Base-by-base conservation (phyloP, 2,113 vertebrate species). In the Xiphophorus maculatus region DNA sequence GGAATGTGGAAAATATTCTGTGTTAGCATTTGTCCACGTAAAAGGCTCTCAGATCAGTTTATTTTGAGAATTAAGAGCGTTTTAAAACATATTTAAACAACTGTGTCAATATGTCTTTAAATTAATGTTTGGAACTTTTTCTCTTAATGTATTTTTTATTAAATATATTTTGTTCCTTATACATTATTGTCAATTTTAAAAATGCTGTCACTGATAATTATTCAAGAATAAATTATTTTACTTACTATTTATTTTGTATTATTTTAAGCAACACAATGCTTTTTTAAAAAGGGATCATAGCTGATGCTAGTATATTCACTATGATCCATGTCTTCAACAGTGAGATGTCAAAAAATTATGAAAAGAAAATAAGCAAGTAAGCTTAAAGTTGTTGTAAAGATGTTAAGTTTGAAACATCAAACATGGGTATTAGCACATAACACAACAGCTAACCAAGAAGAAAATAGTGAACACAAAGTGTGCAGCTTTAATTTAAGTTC, bases 151-250 rank as follows among this genome's bases (percentile, higher is more conserved):
- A 25, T 54, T 54, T 51, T 54, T 54, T 54, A 54, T 54, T 54
- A 83, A 29, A 64, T 33, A 61, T 64, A 73, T 75, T 84, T 83
- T 68, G 54, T 74, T 77, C 73, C 37, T 72, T 4, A 44, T 73
- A 37, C 77, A 71, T 40, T 25, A 11, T 42, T 66, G 61, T 54
- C 19, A 58, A 10, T 58, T 48, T 48, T 48, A 58, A n/a, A 58
- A 58, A 25, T 25, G 25, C 5, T 58, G 25, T 58, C 51, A n/a
- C 51, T n/a, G 10, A n/a, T 25, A 27, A 66, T 17, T 37, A 17
- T 63, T 63, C 19, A 30, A 17, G 62, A 30, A 30, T 30, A 63
- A 63, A 63, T 6, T 32, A 12, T 65, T 65, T 29, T 35, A 15
- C 33, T 5, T 35, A 9, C 9, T 11, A 65, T 48, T 37, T 68